Evolutionary conservation across 2,113 vertebrate species (phyloP), one percentile per base, ranked within the genome.

Genomic region (Forbesichthys agassizii): DNA sequence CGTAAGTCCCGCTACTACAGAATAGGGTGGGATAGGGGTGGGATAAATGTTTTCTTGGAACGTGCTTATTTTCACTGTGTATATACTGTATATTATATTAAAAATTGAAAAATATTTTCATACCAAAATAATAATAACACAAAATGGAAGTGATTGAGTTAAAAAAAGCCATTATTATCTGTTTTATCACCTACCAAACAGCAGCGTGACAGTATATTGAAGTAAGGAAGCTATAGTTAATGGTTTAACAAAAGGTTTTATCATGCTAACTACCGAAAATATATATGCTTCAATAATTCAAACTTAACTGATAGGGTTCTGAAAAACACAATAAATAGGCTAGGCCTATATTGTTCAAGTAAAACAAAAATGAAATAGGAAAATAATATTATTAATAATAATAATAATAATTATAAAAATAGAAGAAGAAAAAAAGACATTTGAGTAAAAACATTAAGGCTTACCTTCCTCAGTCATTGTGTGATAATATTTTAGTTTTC

Each of bases 401-500:
- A 11, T 20, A 58, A 9, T 27, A 58, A 18, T 27, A 20, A 58
- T 16, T 16, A 16, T 16, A 16, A 16, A 16, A 16, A 46, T 47
- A 60, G 42, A 7, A 46, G 1, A 46, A 42, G 16, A 61, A 42
- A 46, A 14, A 46, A 5, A 61, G 7, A 16, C 11, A 59, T 36
- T 91, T 90, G 89, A 93, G 90, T 92, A 92, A 92, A 96, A 93
- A 93, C 81, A 53, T 52, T 84, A 84, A 33, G 20, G 94, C 96
- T 98, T 98, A 98, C 96, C 96, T 98, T 98, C 96, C 94, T 98
- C 95, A 92, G 96, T 98, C 95, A 98, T 98, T 97, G 96, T 96
- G 95, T 97, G 95, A 98, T 98, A 97, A 97, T 96, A 98, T 96
- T 97, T 98, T 96, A 98, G 96, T 92, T 98, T 98, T 95, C 96